Evolutionary conservation across 1,140 invertebrate genomes (phyloP).

Genomic region (Drosophila orena): DNA sequence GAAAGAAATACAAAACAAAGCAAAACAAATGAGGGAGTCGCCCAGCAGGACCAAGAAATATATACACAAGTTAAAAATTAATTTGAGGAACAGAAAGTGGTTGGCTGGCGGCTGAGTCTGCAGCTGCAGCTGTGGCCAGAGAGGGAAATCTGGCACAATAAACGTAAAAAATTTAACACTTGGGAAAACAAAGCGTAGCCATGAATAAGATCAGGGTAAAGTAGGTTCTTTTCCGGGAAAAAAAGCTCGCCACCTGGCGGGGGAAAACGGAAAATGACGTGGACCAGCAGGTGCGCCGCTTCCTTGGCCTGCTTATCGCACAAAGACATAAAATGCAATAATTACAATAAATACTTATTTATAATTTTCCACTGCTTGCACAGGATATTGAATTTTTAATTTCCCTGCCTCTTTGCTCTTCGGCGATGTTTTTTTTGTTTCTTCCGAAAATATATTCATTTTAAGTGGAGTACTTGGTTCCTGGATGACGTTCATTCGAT

Average conservation of each 20-base stretch:
- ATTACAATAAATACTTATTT: slow-evolving; percentile 82
- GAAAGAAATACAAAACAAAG: slow-evolving; percentile 42
- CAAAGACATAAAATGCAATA: slow-evolving; percentile 68
- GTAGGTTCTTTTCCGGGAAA: slow-evolving; percentile 42
- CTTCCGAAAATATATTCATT: slow-evolving; percentile 54
- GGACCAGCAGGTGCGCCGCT: slow-evolving; percentile 60
- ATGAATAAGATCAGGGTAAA: slow-evolving; percentile 72
- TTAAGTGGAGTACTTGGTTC: slow-evolving; percentile 34
- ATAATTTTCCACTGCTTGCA: slow-evolving; percentile 73
- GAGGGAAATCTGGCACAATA: slow-evolving; percentile 73
- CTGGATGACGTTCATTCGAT: background rate
- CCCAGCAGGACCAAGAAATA: slow-evolving; percentile 50
- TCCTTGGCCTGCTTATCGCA: slow-evolving; percentile 40
- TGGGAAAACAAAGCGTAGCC: slow-evolving; percentile 65
- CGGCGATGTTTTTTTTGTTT: background rate
- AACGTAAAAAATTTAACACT: slow-evolving; percentile 78
- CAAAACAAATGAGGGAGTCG: slow-evolving; percentile 31
- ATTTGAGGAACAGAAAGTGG: slow-evolving; percentile 65
- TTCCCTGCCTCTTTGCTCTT: slow-evolving; percentile 41
- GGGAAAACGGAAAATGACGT: slow-evolving; percentile 1
- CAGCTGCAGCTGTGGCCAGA: slow-evolving; percentile 61
- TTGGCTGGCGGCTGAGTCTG: slow-evolving; percentile 30
- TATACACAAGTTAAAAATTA: slow-evolving; percentile 82
- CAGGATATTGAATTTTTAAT: slow-evolving; percentile 83
- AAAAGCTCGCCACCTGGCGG: slow-evolving; percentile 11